Evolutionary conservation across 2,888 invertebrate genomes (phyloP).

Genomic region (Scotopteryx bipunctaria): DNA sequence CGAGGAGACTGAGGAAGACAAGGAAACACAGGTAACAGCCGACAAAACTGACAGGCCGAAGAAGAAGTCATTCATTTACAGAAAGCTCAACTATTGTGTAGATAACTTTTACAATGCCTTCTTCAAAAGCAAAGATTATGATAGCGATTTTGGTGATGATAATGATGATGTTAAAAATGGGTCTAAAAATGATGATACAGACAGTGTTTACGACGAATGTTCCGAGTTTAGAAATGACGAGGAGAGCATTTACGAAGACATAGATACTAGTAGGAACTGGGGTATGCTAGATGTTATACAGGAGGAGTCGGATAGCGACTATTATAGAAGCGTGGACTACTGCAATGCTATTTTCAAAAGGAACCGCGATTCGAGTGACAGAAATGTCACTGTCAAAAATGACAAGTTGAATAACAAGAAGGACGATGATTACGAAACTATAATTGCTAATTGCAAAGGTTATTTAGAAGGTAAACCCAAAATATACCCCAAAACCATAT

Average conservation of each 20-base stretch:
- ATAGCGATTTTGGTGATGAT: slow-evolving; percentile 52
- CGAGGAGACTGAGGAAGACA: slow-evolving; percentile 93
- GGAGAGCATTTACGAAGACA: slow-evolving; percentile 69
- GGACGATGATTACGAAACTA: slow-evolving; percentile 34
- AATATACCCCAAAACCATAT: slow-evolving; percentile 62
- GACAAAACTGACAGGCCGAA: slow-evolving; percentile 25
- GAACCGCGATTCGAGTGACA: slow-evolving; percentile 20
- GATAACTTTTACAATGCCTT: slow-evolving; percentile 78
- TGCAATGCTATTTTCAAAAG: slow-evolving; percentile 53
- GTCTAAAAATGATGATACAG: slow-evolving; percentile 34
- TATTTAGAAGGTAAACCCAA: slow-evolving; percentile 51
- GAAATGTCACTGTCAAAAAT: slow-evolving; percentile 40
- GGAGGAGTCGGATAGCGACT: slow-evolving; percentile 78
- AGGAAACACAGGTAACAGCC: slow-evolving; percentile 87
- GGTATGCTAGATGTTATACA: slow-evolving; percentile 70
- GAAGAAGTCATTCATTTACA: slow-evolving; percentile 71
- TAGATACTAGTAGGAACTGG: slow-evolving; percentile 63
- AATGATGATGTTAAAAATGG: slow-evolving; percentile 1
- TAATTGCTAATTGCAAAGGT: slow-evolving; percentile 39
- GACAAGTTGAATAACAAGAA: slow-evolving; percentile 25
- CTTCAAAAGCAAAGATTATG: slow-evolving; percentile 64
- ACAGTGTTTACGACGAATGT: slow-evolving; percentile 32
- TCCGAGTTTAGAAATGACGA: slow-evolving; percentile 50
- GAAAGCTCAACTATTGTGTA: slow-evolving; percentile 77
- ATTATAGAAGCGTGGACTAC: slow-evolving; percentile 74